A percentile compares a stretch with the other conserved stretches of the same genome.
These are phyloP conservation scores for Galerucella pusilla DNA, from an alignment of 2,888 invertebrate genomes.

Conservation along the genomic window DNA sequence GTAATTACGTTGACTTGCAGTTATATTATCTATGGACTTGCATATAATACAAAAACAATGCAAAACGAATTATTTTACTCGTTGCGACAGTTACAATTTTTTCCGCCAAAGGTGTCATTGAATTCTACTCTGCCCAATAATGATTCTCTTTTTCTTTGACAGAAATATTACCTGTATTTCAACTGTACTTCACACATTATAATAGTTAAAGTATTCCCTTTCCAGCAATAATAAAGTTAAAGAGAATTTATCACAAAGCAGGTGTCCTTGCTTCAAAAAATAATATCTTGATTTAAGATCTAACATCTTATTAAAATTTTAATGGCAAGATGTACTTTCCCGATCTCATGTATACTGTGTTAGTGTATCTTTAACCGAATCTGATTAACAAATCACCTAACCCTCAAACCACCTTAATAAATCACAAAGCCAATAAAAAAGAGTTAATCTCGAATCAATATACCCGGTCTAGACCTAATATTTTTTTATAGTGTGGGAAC, in stretches of 20 bases:
- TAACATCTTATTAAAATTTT: constrained; percentile 13
- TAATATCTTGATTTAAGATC: constrained; percentile 2
- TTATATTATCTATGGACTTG: too few species aligned
- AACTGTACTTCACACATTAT: neutral
- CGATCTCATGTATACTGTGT: constrained; percentile 1
- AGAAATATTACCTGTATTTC: too few species aligned
- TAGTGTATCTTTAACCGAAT: constrained; percentile 24
- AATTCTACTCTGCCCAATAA: too few species aligned
- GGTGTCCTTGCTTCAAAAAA: neutral
- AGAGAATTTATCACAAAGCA: neutral
- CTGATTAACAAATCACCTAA: constrained; percentile 31
- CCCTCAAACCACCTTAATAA: constrained; percentile 35
- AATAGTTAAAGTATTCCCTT: neutral
- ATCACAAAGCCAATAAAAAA: constrained; percentile 34
- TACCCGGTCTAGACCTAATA: constrained; percentile 30
- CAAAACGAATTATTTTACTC: too few species aligned
- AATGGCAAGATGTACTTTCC: constrained; percentile 12
- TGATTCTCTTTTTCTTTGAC: too few species aligned
- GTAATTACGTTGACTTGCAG: too few species aligned
- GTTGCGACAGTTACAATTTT: too few species aligned
- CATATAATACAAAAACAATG: too few species aligned
- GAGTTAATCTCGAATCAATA: constrained; percentile 36
- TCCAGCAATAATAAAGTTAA: neutral
- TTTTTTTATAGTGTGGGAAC: constrained; percentile 36
- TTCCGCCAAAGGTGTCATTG: too few species aligned